Percentiles rank a stretch among this genome's conserved stretches.
These are phyloP conservation scores for Oreohelix idahoensis DNA, from an alignment of 1,140 invertebrate species.

Conservation along the genomic window DNA sequence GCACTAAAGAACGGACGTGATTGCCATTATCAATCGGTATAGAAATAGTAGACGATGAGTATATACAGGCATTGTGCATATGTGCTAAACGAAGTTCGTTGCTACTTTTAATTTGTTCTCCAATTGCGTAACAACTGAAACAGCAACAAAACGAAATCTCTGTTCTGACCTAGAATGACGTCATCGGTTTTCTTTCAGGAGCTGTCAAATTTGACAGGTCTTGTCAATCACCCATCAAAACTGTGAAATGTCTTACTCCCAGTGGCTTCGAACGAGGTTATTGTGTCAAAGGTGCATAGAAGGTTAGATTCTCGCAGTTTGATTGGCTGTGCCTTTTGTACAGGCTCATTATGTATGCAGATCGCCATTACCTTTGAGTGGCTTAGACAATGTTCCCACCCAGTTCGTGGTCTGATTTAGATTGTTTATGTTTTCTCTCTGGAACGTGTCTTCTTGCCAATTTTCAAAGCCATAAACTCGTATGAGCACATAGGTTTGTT, in stretches of 20 bases:
- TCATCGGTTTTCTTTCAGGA: constrained; percentile 6
- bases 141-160: neutral
- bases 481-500: neutral
- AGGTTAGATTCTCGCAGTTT: constrained; percentile 25
- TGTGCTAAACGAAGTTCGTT: too few relatives aligned
- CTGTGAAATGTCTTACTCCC: constrained; percentile 34
- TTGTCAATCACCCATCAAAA: constrained; percentile 50
- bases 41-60: too few relatives aligned
- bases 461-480: neutral
- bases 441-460: neutral
- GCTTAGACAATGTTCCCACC: constrained; percentile 41
- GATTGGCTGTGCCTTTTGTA: constrained; percentile 35
- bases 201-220: constrained; percentile 43
- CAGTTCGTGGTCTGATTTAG: constrained; percentile 25
- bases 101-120: too few relatives aligned
- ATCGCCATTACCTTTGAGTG: constrained; percentile 49
- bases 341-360: constrained; percentile 47
- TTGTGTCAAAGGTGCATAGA: constrained; percentile 36
- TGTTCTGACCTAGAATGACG: neutral
- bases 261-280: constrained; percentile 33
- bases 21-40: too few relatives aligned
- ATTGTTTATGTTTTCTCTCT: constrained; percentile 34
- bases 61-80: too few relatives aligned
- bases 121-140: too few relatives aligned
- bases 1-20: too few relatives aligned